Evolutionary conservation across 23 tunicate species (phyloP).

Genomic region (Halocynthia aurantium): DNA sequence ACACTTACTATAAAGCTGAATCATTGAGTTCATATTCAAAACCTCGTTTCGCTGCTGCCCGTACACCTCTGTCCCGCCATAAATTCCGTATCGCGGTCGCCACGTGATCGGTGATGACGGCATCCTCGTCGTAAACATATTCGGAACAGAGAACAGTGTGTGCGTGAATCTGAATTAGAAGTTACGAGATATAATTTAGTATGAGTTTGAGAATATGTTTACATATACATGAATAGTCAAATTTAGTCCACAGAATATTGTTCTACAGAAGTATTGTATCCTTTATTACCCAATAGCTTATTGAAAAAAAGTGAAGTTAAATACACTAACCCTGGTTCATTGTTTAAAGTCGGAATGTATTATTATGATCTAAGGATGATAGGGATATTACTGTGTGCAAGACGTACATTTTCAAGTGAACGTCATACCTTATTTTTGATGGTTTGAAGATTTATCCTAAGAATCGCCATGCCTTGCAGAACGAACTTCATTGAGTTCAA

Average conservation of each 20-base stretch:
- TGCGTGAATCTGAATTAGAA: slow-evolving; percentile 22
- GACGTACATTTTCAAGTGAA: no score
- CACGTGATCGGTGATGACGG: background rate
- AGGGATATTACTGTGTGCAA: no score
- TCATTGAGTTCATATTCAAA: slow-evolving; percentile 33
- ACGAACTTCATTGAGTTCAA: slow-evolving; percentile 28
- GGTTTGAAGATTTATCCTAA: slow-evolving; percentile 15
- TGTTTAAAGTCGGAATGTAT: no score
- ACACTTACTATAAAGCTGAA: slow-evolving; percentile 25
- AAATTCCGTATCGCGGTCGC: slow-evolving; percentile 10
- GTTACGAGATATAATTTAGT: no score
- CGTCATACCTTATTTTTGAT: slow-evolving; percentile 17
- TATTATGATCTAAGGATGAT: no score
- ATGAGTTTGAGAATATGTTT: no score
- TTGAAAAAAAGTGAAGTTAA: no score
- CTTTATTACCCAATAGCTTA: no score
- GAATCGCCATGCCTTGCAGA: slow-evolving; percentile 25
- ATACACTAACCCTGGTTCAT: no score
- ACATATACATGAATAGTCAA: no score
- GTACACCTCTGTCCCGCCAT: slow-evolving; percentile 18
- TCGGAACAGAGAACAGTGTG: slow-evolving; percentile 23
- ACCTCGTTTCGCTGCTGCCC: slow-evolving; percentile 25
- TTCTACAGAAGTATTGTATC: no score
- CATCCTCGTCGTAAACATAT: slow-evolving; percentile 11
- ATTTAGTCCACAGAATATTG: no score